phyloP scores from a whole-genome alignment of 2,797 vertebrate species.

The Rhinogobio ventralis region DNA sequence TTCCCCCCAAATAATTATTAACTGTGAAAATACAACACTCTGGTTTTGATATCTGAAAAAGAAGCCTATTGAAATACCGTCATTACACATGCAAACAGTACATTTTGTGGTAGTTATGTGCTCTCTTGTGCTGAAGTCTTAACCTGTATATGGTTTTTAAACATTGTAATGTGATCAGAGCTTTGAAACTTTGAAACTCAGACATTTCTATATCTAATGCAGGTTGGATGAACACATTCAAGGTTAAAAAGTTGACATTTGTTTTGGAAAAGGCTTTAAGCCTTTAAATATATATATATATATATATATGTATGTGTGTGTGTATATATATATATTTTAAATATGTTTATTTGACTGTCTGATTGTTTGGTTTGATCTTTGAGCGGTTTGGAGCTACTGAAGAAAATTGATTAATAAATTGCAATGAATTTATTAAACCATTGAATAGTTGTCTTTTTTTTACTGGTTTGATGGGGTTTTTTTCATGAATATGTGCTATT shows the following conservation, averaged over 20 bases:
- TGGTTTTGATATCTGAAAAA: conserved; percentile 5
- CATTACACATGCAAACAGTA: neutral
- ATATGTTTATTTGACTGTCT: conserved; percentile 67
- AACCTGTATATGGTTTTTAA: conserved; percentile 1
- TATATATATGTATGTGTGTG: too few relatives aligned
- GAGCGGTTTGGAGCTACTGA: conserved; percentile 57
- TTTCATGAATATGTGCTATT: neutral
- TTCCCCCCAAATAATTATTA: conserved; percentile 31
- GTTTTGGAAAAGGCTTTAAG: conserved; percentile 40
- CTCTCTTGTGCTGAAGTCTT: conserved; percentile 9
- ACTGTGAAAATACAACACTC: neutral
- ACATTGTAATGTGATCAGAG: conserved; percentile 8
- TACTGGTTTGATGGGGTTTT: neutral
- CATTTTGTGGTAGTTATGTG: neutral
- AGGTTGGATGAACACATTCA: conserved; percentile 22
- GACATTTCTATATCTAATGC: neutral
- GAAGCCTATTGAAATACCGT: neutral
- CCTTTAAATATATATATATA: conserved; percentile 51
- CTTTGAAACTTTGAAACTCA: neutral
- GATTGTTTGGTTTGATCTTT: conserved; percentile 65
- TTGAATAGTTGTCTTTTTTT: conserved; percentile 52
- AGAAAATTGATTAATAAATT: conserved; percentile 72
- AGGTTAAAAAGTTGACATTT: conserved; percentile 24
- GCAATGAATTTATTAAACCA: conserved; percentile 78
- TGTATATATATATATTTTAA: conserved; percentile 68